A percentile compares a stretch with the other conserved stretches of the same genome.
Evolutionary conservation across 2,888 invertebrate genomes (phyloP).

Genomic region (Nysson spinosus): DNA sequence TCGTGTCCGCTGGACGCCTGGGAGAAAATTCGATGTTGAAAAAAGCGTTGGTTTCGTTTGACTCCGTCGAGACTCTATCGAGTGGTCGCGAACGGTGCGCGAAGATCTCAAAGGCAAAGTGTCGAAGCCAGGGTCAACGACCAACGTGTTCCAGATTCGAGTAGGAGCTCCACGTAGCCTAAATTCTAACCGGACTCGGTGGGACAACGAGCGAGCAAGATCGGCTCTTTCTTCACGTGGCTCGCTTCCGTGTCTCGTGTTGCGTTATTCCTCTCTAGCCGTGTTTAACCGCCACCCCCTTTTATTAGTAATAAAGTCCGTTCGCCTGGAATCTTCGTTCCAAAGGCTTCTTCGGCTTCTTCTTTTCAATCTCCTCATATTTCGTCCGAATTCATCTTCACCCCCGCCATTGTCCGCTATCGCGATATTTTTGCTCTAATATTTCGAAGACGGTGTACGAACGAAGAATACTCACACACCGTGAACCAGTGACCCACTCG

Average conservation of each 20-base stretch:
- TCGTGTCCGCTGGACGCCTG: no score
- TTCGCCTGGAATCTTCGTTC: no score
- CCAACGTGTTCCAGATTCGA: conserved; percentile 75
- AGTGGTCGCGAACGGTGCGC: conserved; percentile 23
- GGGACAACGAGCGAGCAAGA: conserved; percentile 52
- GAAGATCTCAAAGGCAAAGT: conserved; percentile 56
- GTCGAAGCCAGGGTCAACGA: conserved; percentile 69
- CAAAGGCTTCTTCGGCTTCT: no score
- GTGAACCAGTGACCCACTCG: conserved; percentile 76
- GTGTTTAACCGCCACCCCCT: no score
- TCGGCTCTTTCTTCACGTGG: conserved; percentile 45
- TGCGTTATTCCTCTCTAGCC: no score
- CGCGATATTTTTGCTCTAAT: background rate
- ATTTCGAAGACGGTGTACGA: background rate
- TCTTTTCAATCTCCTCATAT: no score
- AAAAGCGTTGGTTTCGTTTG: no score
- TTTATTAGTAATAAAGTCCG: no score
- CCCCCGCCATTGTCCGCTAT: background rate
- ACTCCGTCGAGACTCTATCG: background rate
- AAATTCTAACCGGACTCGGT: conserved; percentile 74
- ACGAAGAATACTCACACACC: conserved; percentile 39
- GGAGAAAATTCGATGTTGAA: no score
- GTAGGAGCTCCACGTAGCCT: conserved; percentile 74
- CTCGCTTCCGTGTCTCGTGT: background rate
- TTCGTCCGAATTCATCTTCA: no score